Evolutionary conservation across 2,888 invertebrate species (phyloP).

Genomic region (Nymphalis c-album): DNA sequence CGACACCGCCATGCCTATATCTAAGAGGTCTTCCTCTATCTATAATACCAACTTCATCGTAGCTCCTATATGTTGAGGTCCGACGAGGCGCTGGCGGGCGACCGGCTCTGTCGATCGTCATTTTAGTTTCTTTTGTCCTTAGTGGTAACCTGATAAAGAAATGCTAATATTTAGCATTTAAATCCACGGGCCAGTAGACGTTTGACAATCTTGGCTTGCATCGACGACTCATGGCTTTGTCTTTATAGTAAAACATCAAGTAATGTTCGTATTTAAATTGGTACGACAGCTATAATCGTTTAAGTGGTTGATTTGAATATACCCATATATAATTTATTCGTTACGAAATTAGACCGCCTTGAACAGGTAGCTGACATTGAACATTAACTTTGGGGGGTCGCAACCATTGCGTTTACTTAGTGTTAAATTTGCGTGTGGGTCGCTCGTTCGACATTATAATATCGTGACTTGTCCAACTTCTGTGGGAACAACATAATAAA

Average conservation of each 20-base stretch:
- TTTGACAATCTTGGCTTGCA: conserved; percentile 42
- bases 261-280: not conserved
- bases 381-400: conserved; percentile 45
- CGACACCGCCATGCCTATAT: conserved; percentile 69
- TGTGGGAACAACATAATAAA: conserved; percentile 62
- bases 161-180: conserved; percentile 51
- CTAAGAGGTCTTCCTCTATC: conserved; percentile 66
- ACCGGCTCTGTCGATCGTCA: conserved; percentile 75
- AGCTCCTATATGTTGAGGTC: conserved; percentile 75
- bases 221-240: conserved; percentile 2
- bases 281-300: not conserved
- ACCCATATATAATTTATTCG: conserved; percentile 9
- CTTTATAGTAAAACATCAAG: not conserved
- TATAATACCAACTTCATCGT: conserved; percentile 70
- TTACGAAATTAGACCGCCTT: conserved; percentile 3
- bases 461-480: conserved; percentile 67
- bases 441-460: conserved; percentile 58
- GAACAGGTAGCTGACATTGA: conserved; percentile 27
- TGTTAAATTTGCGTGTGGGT: conserved; percentile 66
- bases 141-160: conserved; percentile 67
- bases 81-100: conserved; percentile 71
- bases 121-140: conserved; percentile 56
- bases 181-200: conserved; percentile 19
- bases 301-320: conserved; percentile 8
- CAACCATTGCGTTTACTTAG: conserved; percentile 49